Evolutionary conservation across 2,797 vertebrate genomes (phyloP).

Genomic region (Poecilia wingei): DNA sequence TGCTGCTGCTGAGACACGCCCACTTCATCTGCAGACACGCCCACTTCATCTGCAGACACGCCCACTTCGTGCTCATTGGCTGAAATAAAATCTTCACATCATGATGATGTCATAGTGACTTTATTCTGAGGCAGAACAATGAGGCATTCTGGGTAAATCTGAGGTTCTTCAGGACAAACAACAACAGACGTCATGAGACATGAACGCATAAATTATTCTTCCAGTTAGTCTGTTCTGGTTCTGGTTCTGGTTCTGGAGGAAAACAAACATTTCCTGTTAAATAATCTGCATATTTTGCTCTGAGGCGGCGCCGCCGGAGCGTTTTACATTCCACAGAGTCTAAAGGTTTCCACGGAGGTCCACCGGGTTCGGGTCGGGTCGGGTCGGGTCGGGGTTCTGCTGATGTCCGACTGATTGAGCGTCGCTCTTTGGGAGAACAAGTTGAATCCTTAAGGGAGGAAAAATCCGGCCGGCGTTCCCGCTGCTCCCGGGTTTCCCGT

Average conservation of each 20-base stretch:
- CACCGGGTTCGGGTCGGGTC: background rate
- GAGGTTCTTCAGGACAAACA: constrained; percentile 46
- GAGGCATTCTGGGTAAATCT: constrained; percentile 62
- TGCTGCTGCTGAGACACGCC: too few species aligned
- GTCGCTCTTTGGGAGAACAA: constrained; percentile 51
- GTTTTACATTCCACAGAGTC: constrained; percentile 68
- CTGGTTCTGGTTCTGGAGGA: background rate
- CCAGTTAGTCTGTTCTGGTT: background rate
- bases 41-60: too few species aligned
- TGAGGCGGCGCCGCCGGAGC: constrained; percentile 27
- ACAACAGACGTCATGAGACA: constrained; percentile 2
- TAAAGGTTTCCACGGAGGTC: constrained; percentile 59
- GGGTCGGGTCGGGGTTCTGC: constrained; percentile 2
- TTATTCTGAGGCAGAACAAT: constrained; percentile 64
- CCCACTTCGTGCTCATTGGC: background rate
- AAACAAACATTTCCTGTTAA: constrained; percentile 4
- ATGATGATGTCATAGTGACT: constrained; percentile 43
- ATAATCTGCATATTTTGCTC: constrained; percentile 39
- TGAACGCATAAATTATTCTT: background rate
- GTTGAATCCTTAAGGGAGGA: constrained; percentile 14
- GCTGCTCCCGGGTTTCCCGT: constrained; percentile 1
- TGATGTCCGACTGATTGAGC: constrained; percentile 56
- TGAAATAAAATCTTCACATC: constrained; percentile 39
- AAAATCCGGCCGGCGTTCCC: constrained; percentile 16
- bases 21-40: too few species aligned